Base-by-base conservation (phyloP, 2,113 vertebrate genomes). In the Seriola quinqueradiata region DNA sequence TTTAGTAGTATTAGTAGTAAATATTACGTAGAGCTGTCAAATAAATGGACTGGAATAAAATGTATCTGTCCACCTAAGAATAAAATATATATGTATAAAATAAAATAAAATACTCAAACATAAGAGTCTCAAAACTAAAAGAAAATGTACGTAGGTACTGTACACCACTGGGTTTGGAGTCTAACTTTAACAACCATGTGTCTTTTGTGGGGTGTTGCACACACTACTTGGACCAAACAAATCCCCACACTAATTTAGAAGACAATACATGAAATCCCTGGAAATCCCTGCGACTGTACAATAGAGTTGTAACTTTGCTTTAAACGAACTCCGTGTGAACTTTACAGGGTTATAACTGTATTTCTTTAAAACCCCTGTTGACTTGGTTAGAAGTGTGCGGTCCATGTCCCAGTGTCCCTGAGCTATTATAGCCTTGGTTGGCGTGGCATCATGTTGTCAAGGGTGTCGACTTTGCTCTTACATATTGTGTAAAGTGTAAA, bases 401-500 rank as follows among this genome's bases (percentile, higher is more conserved):
- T 46, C 40, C 38, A 25, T 5, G 14, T 82, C 74, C 59, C 73
- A 46, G 28, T 1, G 16, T 73, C 81, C 88, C 84, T 60, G 52
- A 87, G 75, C 63, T 79, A 74, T 86, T 76, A 89, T 6, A 32
- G 75, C 48, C 28, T 58, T 4, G 11, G 52, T 61, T 70, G 34
- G 38, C 44, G 23, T 7, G 3, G 48, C 40, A 50, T 85, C 75
- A 50, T 36, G 81, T 84, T 89, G 90, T 83, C 87, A 81, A 42
- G 54, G 77, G 82, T 73, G 82, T 70, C 42, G n/a, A 71, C 87
- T 77, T 70, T 50, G 73, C 77, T 81, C 79, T 77, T 71, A 69
- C 81, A 58, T 66, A 68, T 60, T 74, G 64, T 61, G 77, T 54
- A 58, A 74, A 70, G 86, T 81, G 75, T 74, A 78, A 89, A 90